Conservation (phyloP, 2,888 invertebrate genomes). For the Coelinius sp. region DNA sequence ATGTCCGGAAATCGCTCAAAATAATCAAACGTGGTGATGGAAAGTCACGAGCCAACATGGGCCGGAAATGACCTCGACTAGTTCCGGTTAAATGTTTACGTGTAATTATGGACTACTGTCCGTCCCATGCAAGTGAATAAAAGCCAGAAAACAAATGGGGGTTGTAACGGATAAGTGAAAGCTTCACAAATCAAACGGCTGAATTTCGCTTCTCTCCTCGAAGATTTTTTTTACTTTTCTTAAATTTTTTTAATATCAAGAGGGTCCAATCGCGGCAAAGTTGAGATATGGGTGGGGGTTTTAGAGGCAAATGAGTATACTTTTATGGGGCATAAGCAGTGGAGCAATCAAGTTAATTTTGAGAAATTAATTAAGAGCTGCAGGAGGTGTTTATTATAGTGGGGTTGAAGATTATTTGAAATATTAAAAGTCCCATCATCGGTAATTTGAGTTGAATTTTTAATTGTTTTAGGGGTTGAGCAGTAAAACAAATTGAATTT, state of each 20-base stretch:
- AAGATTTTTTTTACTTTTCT: conserved; percentile 18
- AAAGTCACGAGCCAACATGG: conserved; percentile 52
- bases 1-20: conserved; percentile 39
- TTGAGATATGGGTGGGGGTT: conserved; percentile 38
- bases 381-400: conserved; percentile 32
- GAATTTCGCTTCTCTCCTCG: no score
- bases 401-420: conserved; percentile 28
- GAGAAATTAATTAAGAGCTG: conserved; percentile 63
- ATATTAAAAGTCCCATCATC: conserved; percentile 37
- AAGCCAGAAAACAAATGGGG: conserved; percentile 12
- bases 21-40: conserved; percentile 35
- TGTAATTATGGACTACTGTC: conserved; percentile 51
- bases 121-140: conserved; percentile 21
- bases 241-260: conserved; percentile 3
- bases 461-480: neutral
- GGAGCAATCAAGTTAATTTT: conserved; percentile 63
- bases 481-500: neutral
- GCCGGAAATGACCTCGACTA: conserved; percentile 58
- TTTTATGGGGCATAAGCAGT: conserved; percentile 56
- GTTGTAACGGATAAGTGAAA: neutral
- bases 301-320: conserved; percentile 49
- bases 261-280: conserved; percentile 21
- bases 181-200: conserved; percentile 22
- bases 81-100: conserved; percentile 62
- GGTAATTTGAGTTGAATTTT: neutral